Evolutionary conservation across 1,140 invertebrate species (phyloP), one percentile per base, ranked within the genome.

Genomic region (Pseudomyrmex pallidus): DNA sequence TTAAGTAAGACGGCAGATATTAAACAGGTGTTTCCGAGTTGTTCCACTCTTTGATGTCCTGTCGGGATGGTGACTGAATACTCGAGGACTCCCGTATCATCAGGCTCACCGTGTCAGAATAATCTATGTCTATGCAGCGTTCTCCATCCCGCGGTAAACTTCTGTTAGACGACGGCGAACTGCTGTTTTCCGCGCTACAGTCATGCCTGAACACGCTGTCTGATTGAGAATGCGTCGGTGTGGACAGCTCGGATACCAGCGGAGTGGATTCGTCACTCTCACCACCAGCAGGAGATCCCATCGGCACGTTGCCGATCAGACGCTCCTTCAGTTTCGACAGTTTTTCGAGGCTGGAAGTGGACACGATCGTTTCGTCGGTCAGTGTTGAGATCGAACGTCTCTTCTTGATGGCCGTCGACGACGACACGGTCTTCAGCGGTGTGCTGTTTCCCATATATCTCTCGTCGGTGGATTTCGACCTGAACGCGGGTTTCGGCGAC

Each of bases 221-320:
- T 0, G 90, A 89, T n/a, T 90, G 90, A 0, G 91, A 91, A 52
- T 92, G 91, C 1, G 90, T 80, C 1, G 94, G 94, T 0, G 94
- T 94, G 1, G 94, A 93, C 10, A 94, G 44, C 74, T 95, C 92
- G 0, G 95, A 95, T 8, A 96, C 95, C 7, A 96, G 92, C 25
- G 96, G 96, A 12, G 95, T 96, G 0, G 95, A 96, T 88, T 96
- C 96, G 86, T 96, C 96, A 89, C 94, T 95, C n/a, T 93, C 92
- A 2, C 90, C 87, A 1, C 90, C 87, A 82, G 70, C 91, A 62
- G 84, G 91, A 76, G 83, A 91, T 86, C 56, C 88, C 83, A 22
- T 90, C 83, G 82, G 85, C 61, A 91, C 87, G 0, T 91, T 93
- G 35, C 94, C 91, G 2, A 95, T 87, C 1, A 95, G 76, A 64